A percentile compares a stretch with the other conserved stretches of the same genome.
phyloP scores from a whole-genome alignment of 2,888 invertebrate genomes.

The Diadegma fenestrale region DNA sequence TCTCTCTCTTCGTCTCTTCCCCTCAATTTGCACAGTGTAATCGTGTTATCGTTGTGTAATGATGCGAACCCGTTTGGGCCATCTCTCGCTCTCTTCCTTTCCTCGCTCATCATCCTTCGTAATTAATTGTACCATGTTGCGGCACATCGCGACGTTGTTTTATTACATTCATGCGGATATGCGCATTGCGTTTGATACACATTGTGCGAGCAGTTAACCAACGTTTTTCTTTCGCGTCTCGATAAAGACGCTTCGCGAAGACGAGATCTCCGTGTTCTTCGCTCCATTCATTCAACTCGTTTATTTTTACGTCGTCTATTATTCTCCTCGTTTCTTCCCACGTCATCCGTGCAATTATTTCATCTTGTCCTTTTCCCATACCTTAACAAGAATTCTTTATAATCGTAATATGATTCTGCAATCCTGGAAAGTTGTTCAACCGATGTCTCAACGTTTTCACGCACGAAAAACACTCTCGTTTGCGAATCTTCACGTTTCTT shows the following conservation, averaged over 20 bases:
- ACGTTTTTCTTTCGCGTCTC: background rate
- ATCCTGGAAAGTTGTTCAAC: background rate
- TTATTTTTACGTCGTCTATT: background rate
- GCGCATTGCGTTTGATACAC: constrained; percentile 1
- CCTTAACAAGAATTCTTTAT: background rate
- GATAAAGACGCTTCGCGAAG: constrained; percentile 1
- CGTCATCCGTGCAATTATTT: background rate
- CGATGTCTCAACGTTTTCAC: background rate
- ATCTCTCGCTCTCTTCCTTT: constrained; percentile 23
- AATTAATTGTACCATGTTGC: constrained; percentile 71
- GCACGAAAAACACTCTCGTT: background rate
- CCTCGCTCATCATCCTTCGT: constrained; percentile 58
- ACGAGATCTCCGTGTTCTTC: background rate
- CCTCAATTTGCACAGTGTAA: constrained; percentile 64
- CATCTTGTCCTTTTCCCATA: background rate
- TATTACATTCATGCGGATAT: background rate
- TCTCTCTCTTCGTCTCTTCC: constrained; percentile 20
- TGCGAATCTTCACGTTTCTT: background rate
- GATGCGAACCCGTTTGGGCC: constrained; percentile 53
- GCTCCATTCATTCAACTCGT: background rate
- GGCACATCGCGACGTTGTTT: constrained; percentile 17
- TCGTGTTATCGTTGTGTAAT: constrained; percentile 65
- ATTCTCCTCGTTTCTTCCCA: background rate
- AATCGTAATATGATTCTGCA: background rate
- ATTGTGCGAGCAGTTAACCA: background rate